These are phyloP conservation scores for Sebastes nivosus DNA, from an alignment of 2,797 vertebrate species.

Conservation along the genomic window DNA sequence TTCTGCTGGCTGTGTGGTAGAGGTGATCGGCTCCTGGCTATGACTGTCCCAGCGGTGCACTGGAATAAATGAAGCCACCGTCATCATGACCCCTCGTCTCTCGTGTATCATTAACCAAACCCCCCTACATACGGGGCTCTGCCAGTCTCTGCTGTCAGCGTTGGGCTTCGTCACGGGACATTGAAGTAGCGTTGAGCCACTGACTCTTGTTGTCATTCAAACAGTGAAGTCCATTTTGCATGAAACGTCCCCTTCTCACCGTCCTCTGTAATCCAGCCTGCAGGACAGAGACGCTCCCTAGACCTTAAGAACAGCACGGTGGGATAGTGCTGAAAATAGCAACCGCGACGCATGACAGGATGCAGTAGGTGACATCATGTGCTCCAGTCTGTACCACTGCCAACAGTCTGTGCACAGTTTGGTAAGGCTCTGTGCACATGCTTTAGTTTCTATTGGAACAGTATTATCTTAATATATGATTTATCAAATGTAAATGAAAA, in stretches of 20 bases:
- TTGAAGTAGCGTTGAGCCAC: background rate
- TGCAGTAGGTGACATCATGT: slow-evolving; percentile 15
- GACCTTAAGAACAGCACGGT: slow-evolving; percentile 14
- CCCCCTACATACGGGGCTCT: background rate
- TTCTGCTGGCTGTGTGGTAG: background rate
- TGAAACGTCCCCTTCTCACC: background rate
- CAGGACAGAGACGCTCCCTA: background rate
- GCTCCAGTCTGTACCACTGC: slow-evolving; percentile 3
- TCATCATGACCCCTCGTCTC: background rate
- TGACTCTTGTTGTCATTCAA: background rate
- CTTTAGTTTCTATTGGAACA: background rate
- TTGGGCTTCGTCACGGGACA: background rate
- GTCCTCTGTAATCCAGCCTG: background rate
- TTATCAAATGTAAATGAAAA: background rate
- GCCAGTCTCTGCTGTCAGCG: background rate
- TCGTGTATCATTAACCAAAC: slow-evolving; percentile 2
- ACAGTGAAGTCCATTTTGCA: slow-evolving; percentile 1
- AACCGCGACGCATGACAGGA: slow-evolving; percentile 17
- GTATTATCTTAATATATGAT: background rate
- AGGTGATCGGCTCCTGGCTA: background rate
- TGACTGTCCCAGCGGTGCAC: background rate
- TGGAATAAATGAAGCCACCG: slow-evolving; percentile 18
- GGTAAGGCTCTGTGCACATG: background rate
- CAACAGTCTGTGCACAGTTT: background rate
- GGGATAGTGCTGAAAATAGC: slow-evolving; percentile 38